Conservation (phyloP, 2,888 invertebrate genomes). For the Nycteola revayana region DNA sequence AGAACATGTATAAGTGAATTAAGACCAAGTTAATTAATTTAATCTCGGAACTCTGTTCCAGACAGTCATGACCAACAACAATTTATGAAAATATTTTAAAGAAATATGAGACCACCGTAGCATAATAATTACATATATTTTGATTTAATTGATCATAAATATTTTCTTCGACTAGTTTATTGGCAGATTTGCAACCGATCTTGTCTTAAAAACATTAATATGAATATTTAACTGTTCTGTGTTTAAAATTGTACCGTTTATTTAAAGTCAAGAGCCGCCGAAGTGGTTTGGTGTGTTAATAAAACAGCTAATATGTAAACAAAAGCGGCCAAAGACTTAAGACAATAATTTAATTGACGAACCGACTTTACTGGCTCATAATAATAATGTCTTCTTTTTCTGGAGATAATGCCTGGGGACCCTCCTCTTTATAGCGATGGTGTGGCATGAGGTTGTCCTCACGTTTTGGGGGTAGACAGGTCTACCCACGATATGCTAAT, state of each 20-base stretch:
- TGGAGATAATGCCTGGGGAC: too few relatives aligned
- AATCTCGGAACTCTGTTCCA: too few relatives aligned
- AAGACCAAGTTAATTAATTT: too few relatives aligned
- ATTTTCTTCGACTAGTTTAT: slow-evolving; percentile 16
- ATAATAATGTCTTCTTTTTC: too few relatives aligned
- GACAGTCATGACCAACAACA: too few relatives aligned
- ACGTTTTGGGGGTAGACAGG: too few relatives aligned
- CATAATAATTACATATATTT: slow-evolving; percentile 11
- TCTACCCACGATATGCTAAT: too few relatives aligned
- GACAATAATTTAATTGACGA: slow-evolving; percentile 38
- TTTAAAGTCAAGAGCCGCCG: slow-evolving; percentile 26
- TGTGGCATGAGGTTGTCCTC: too few relatives aligned
- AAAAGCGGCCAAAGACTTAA: slow-evolving; percentile 38
- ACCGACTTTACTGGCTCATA: too few relatives aligned
- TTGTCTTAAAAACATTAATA: slow-evolving; percentile 10
- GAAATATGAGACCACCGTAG: too few relatives aligned
- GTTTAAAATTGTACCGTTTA: slow-evolving; percentile 27
- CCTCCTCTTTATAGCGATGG: too few relatives aligned
- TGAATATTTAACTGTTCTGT: slow-evolving; percentile 12
- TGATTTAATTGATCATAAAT: slow-evolving; percentile 18
- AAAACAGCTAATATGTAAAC: slow-evolving; percentile 45
- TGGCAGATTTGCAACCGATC: not conserved
- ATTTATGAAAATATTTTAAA: too few relatives aligned
- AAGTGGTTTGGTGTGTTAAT: slow-evolving; percentile 26
- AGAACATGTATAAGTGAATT: slow-evolving; percentile 8